phyloP scores from a whole-genome alignment of 2,113 vertebrate species.

The Condylura cristata region DNA sequence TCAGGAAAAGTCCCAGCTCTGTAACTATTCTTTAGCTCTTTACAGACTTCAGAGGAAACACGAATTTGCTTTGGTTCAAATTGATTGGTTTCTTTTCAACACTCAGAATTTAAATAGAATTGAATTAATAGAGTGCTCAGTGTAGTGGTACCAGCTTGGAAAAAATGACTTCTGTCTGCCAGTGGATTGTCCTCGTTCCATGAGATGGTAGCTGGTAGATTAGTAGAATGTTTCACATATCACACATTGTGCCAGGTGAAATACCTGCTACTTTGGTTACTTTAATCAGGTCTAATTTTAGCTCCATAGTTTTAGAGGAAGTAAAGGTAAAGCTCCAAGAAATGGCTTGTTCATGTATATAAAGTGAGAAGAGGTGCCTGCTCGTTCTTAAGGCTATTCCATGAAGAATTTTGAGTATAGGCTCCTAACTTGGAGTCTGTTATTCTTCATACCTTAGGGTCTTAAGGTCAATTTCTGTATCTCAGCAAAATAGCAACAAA shows the following conservation, averaged over 20 bases:
- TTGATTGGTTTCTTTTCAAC: neutral
- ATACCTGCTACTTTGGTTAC: neutral
- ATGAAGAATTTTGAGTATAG: neutral
- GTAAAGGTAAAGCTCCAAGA: neutral
- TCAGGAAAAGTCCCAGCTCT: slow-evolving; percentile 38
- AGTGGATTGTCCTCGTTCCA: neutral
- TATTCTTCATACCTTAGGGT: neutral
- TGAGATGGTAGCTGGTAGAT: neutral
- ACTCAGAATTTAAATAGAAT: neutral
- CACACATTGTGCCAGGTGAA: accelerated
- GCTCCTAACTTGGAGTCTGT: neutral
- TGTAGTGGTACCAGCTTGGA: neutral
- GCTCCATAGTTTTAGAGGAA: neutral
- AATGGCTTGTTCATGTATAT: neutral
- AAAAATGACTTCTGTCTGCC: neutral
- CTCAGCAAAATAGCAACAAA: neutral
- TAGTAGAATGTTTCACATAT: neutral
- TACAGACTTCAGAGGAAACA: neutral
- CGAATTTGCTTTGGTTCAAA: neutral
- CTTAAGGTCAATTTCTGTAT: neutral
- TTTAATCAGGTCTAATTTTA: neutral
- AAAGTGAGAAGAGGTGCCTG: neutral
- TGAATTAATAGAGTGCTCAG: neutral
- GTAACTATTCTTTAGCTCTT: neutral
- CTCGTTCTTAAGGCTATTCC: neutral